Conservation (phyloP, 2,888 invertebrate genomes). For the Timandra comae region DNA sequence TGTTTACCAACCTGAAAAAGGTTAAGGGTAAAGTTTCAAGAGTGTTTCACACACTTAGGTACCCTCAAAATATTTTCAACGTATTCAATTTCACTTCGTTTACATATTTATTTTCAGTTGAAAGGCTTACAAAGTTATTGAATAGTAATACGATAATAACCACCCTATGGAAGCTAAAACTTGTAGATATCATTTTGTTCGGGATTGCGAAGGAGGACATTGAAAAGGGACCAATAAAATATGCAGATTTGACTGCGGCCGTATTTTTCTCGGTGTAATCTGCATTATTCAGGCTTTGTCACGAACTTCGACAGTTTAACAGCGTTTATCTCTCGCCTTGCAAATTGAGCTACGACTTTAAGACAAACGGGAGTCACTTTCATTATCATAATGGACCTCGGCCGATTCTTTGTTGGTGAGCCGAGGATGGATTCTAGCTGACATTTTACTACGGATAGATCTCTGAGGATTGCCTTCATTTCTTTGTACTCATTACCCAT, state of each 20-base stretch:
- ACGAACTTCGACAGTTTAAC: conserved; percentile 77
- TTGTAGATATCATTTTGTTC: conserved; percentile 40
- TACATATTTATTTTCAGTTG: no score
- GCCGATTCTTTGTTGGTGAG: conserved; percentile 70
- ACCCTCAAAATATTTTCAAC: no score
- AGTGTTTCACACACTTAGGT: no score
- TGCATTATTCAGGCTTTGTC: conserved; percentile 77
- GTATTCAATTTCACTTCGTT: no score
- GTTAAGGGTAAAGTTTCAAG: no score
- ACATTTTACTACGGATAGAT: conserved; percentile 41
- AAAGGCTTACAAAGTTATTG: no score
- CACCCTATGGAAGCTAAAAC: conserved; percentile 25
- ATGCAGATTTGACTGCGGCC: conserved; percentile 74
- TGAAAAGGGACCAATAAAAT: conserved; percentile 72
- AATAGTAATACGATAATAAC: no score
- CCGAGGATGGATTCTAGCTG: conserved; percentile 54
- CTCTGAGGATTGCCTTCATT: conserved; percentile 24
- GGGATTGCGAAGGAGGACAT: conserved; percentile 50
- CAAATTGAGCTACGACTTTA: conserved; percentile 77
- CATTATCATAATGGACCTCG: conserved; percentile 74
- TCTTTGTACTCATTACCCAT: conserved; percentile 17
- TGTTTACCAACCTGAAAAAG: no score
- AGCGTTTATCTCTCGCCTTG: conserved; percentile 77
- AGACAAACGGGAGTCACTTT: conserved; percentile 76
- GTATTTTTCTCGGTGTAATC: conserved; percentile 76